These are phyloP conservation scores for Antheraea pernyi DNA, from an alignment of 1,140 invertebrate genomes.

Conservation along the genomic window DNA sequence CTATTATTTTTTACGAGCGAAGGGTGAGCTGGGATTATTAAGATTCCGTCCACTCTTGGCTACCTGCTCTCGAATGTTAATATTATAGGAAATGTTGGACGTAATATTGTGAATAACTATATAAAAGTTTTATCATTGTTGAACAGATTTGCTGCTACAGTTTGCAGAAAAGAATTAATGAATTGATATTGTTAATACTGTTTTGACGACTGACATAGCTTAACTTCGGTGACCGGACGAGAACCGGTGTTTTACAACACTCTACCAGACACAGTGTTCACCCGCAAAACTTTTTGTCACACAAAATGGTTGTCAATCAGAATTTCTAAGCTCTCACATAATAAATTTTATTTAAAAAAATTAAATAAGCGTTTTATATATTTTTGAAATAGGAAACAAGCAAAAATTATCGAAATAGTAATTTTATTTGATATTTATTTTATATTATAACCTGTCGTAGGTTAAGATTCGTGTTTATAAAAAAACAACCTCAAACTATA, in stretches of 20 bases:
- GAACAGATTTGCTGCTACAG: background rate
- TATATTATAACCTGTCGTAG: background rate
- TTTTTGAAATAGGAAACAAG: too few species aligned
- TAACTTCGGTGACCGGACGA: too few species aligned
- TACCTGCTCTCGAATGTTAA: conserved; percentile 7
- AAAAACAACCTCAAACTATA: background rate
- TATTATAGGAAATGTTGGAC: background rate
- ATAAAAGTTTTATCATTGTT: background rate
- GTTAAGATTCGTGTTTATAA: conserved; percentile 2
- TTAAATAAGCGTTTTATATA: too few species aligned
- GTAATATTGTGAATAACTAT: background rate
- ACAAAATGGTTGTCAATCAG: too few species aligned
- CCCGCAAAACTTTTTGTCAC: too few species aligned
- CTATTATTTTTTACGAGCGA: conserved; percentile 8
- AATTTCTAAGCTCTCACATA: too few species aligned
- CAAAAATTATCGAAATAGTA: too few species aligned
- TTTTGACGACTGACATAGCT: too few species aligned
- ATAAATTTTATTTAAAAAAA: too few species aligned
- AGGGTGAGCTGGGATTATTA: conserved; percentile 1
- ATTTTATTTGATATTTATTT: background rate
- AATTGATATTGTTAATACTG: too few species aligned
- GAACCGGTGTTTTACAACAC: too few species aligned
- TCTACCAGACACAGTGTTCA: too few species aligned
- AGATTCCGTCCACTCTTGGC: background rate
- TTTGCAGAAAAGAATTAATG: background rate